Evolutionary conservation across 2,113 vertebrate genomes (phyloP).

Genomic region (Hydropotes inermis): DNA sequence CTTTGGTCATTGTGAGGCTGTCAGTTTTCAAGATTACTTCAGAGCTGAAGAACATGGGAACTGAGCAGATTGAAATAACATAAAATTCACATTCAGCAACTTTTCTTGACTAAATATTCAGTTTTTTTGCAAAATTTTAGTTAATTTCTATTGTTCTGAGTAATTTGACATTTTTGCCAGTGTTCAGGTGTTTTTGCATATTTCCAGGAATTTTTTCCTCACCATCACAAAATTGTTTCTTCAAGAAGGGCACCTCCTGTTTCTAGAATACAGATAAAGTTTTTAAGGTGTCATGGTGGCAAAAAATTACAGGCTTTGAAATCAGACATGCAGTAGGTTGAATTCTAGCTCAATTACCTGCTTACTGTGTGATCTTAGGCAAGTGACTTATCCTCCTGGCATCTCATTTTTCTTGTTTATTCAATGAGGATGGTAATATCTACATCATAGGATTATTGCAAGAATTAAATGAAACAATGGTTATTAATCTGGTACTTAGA

Average conservation of each 20-base stretch:
- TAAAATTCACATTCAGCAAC: neutral
- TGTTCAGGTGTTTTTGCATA: neutral
- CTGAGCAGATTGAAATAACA: neutral
- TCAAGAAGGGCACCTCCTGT: neutral
- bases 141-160: neutral
- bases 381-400: neutral
- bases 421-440: neutral
- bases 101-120: neutral
- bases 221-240: neutral
- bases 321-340: neutral
- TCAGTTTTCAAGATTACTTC: neutral
- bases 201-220: neutral
- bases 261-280: neutral
- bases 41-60: neutral
- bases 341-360: neutral
- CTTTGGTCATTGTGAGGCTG: neutral
- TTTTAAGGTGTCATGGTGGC: neutral
- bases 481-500: neutral
- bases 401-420: constrained; percentile 29
- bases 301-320: neutral
- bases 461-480: neutral
- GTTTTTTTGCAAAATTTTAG: neutral
- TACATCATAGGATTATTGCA: neutral
- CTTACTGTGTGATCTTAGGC: neutral
- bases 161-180: neutral